Evolutionary conservation across 2,888 invertebrate species (phyloP).

Genomic region (Coenonympha glycerion): DNA sequence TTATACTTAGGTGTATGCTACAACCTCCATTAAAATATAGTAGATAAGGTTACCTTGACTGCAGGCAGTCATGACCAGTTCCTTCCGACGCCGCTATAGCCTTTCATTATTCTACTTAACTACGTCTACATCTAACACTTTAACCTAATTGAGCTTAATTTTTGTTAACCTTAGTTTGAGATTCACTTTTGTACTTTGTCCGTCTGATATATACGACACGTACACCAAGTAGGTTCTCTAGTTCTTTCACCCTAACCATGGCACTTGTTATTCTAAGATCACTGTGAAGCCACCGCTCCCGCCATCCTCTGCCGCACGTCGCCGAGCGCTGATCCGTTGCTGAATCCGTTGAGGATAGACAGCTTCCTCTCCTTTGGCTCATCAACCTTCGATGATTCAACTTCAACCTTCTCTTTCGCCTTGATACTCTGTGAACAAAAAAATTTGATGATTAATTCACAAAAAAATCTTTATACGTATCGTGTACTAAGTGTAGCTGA

Average conservation of each 20-base stretch:
- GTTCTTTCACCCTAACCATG: conserved; percentile 15
- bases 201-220: conserved; percentile 13
- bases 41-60: not conserved
- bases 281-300: conserved; percentile 68
- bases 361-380: conserved; percentile 58
- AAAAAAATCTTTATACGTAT: no score
- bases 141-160: conserved; percentile 27
- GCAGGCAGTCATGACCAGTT: not conserved
- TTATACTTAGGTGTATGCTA: not conserved
- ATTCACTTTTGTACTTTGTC: conserved; percentile 23
- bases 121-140: conserved; percentile 21
- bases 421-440: conserved; percentile 28
- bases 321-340: conserved; percentile 56
- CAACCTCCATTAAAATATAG: not conserved
- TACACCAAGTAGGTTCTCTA: conserved; percentile 7
- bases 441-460: not conserved
- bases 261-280: conserved; percentile 29
- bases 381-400: conserved; percentile 39
- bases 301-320: conserved; percentile 68
- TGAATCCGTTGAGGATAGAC: conserved; percentile 62
- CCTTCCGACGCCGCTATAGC: not conserved
- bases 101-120: conserved; percentile 13
- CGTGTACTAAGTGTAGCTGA: no score
- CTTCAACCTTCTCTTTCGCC: conserved; percentile 41
- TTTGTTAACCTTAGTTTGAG: conserved; percentile 12